Conservation (phyloP, 2,888 invertebrate genomes). For the Cantharis lateralis region DNA sequence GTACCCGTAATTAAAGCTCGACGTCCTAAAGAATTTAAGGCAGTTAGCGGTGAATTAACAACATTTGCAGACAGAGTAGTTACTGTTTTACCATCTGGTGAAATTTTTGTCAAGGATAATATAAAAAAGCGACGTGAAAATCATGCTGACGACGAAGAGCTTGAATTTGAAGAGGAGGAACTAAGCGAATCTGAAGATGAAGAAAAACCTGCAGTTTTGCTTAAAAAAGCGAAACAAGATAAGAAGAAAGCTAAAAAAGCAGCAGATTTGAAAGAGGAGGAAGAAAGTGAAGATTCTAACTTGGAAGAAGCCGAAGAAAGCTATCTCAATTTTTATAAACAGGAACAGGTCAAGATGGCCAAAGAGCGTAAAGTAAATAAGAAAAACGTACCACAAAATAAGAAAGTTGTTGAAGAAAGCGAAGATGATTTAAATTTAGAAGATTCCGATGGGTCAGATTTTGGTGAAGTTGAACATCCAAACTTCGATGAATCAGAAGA, state of each 20-base stretch:
- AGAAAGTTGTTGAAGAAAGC: background rate
- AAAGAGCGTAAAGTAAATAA: background rate
- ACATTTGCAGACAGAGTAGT: slow-evolving; percentile 61
- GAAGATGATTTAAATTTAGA: background rate
- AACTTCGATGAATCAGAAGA: background rate
- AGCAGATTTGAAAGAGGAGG: background rate
- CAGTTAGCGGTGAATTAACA: slow-evolving; percentile 65
- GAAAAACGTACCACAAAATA: background rate
- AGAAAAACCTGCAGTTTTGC: slow-evolving; percentile 9
- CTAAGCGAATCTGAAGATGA: background rate
- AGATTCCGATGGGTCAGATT: background rate
- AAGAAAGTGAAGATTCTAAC: background rate
- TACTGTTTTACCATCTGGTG: slow-evolving; percentile 64
- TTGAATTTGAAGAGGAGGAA: background rate
- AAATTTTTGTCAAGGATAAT: slow-evolving; percentile 52
- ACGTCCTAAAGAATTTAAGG: slow-evolving; percentile 59
- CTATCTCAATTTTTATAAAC: background rate
- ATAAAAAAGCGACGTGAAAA: background rate
- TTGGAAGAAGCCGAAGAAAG: background rate
- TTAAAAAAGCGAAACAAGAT: slow-evolving; percentile 35
- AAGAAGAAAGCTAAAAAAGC: slow-evolving; percentile 14
- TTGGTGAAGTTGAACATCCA: background rate
- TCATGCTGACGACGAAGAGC: background rate
- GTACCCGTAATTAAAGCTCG: slow-evolving; percentile 58
- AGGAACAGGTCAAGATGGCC: background rate